Evolutionary conservation across 2,113 vertebrate species (phyloP).

Genomic region (Peromyscus maniculatus): DNA sequence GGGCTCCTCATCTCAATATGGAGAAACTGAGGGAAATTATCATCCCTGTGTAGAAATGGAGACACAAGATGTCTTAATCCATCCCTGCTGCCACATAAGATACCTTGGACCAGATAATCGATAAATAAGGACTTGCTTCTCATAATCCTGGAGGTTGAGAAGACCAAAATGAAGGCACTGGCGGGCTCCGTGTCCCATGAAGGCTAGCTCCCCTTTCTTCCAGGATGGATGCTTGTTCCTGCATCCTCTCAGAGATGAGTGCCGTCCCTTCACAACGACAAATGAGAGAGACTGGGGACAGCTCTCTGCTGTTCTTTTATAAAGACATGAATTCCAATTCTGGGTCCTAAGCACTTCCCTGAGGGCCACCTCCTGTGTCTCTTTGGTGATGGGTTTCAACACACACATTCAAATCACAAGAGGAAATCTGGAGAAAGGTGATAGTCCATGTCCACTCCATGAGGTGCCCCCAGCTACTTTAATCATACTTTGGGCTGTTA

Average conservation of each 20-base stretch:
- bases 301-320: background rate
- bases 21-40: background rate
- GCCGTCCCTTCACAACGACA: background rate
- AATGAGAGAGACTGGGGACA: no score
- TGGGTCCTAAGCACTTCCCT: background rate
- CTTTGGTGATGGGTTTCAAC: background rate
- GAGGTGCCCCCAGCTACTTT: background rate
- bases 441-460: background rate
- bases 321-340: background rate
- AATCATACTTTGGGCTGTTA: background rate
- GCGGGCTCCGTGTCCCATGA: background rate
- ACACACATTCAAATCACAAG: background rate
- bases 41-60: background rate
- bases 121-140: background rate
- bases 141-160: background rate
- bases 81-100: background rate
- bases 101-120: background rate
- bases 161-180: background rate
- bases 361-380: background rate
- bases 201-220: background rate
- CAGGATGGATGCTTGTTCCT: background rate
- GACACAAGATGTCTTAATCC: background rate
- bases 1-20: background rate
- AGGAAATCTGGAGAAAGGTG: background rate
- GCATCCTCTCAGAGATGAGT: background rate